Base-by-base conservation (phyloP, 2,888 invertebrate genomes). In the Nesidiocoris tenuis region DNA sequence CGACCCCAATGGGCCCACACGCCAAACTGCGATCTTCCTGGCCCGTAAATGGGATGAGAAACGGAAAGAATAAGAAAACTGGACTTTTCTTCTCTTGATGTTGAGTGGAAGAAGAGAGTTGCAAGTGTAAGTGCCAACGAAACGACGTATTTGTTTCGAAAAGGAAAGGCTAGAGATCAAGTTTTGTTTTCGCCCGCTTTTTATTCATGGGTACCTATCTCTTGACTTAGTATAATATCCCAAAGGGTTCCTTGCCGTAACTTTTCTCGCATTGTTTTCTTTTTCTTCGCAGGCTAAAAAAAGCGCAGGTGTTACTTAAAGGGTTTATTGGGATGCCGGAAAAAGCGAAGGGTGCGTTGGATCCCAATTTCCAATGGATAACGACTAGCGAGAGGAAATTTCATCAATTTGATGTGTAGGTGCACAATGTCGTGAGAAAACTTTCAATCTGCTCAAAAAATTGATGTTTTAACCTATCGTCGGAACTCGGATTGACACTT, bases 201-300 rank as follows among this genome's bases (percentile, higher is more conserved):
- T 76, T 76, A 76, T 76, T 76, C 76, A 76, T 76, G 76, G 65
- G 76, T 61, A 72, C 54, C 76, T 67, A 72, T 61, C 76, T 67
- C 74, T 74, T 74, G 76, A 76, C 76, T 76, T 76, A 74, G 76
- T 76, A 76, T 76, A 76, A 76, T 76, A 76, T 76, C 67, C 67
- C 67, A 67, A 54, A 67, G 55, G 55, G 66, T 66, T 39, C 54
- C 55, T 67, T 67, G 56, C 68, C 39, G 39, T 39, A 3, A 39
- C 39, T 39, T 39, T 39, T 39, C 39, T 39, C 39, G 39, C 39
- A 12, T 12, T 39, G 39, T 12, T 12, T 12, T 12, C 39, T 12
- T 3, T 39, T 39, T 7, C 39, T 3, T 39, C 12, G 5, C 5
- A 3, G 5, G 39, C 39, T 7, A 12, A 39, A 39, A 39, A 39